phyloP scores from a whole-genome alignment of 2,113 vertebrate species.

The Nanorana parkeri region DNA sequence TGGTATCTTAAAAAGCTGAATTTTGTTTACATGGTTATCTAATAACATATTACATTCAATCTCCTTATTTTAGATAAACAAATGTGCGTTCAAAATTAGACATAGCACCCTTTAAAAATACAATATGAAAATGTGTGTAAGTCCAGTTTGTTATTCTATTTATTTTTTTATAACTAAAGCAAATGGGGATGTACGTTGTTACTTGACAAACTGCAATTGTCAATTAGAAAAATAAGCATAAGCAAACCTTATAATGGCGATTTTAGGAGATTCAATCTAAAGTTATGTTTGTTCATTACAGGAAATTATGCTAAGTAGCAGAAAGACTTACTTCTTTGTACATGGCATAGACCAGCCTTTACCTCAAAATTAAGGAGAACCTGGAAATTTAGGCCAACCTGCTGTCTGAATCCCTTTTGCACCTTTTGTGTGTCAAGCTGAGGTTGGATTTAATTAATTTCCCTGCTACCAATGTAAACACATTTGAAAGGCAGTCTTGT shows the following conservation, averaged over 20 bases:
- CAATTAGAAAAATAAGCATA: constrained; percentile 47
- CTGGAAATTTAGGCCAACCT: constrained; percentile 29
- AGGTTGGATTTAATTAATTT: constrained; percentile 57
- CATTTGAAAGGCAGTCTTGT: constrained; percentile 46
- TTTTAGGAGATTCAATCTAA: constrained; percentile 45
- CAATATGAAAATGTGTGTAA: constrained; percentile 65
- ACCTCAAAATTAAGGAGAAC: constrained; percentile 24
- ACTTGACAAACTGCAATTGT: constrained; percentile 38
- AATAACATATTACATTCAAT: too few species aligned
- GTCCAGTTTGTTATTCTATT: neutral
- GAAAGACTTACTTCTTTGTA: constrained; percentile 48
- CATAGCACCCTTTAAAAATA: constrained; percentile 51
- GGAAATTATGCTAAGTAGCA: constrained; percentile 54
- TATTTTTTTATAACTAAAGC: constrained; percentile 8
- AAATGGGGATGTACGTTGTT: constrained; percentile 19
- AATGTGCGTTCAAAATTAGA: constrained; percentile 54
- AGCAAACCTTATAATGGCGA: constrained; percentile 30
- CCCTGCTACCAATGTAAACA: constrained; percentile 45
- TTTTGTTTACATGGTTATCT: too few species aligned
- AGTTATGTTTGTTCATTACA: constrained; percentile 51
- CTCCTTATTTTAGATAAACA: neutral
- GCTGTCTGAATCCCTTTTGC: constrained; percentile 50
- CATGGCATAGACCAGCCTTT: constrained; percentile 34
- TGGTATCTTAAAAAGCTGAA: neutral
- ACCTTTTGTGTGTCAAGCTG: constrained; percentile 55